These are phyloP conservation scores for Nycticryphes semicollaris DNA, from an alignment of 2,113 vertebrate species.

Conservation along the genomic window DNA sequence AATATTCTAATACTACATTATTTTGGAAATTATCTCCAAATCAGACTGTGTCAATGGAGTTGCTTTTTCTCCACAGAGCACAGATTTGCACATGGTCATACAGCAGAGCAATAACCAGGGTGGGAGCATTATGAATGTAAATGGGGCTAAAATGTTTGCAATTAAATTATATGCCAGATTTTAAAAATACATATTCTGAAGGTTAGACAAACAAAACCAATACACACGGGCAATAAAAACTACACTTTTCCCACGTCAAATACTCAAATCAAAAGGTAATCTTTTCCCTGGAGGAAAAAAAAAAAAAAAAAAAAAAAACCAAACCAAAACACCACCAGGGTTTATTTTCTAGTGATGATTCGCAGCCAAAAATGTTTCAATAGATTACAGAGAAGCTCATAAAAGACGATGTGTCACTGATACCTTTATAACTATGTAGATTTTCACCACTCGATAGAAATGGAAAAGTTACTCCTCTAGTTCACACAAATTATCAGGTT, in stretches of 20 bases:
- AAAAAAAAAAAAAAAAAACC: background rate
- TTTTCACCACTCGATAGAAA: background rate
- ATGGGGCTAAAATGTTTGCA: background rate
- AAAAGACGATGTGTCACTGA: background rate
- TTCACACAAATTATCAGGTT: background rate
- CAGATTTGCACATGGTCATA: fast-evolving
- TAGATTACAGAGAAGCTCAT: background rate
- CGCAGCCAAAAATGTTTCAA: background rate
- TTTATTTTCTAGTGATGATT: background rate
- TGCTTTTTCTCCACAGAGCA: background rate
- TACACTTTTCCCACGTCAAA: background rate
- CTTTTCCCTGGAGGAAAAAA: background rate
- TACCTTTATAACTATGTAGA: background rate
- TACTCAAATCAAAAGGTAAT: background rate
- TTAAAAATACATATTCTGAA: background rate
- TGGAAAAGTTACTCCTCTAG: background rate
- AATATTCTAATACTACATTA: background rate
- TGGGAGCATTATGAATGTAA: background rate
- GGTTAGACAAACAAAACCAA: background rate
- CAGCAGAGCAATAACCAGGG: background rate
- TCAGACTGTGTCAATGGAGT: background rate
- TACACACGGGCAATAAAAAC: background rate
- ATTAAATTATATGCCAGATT: background rate
- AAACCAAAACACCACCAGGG: background rate
- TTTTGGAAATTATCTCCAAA: background rate